phyloP scores from a whole-genome alignment of 1,140 invertebrate species.

The Drosophila arizonae region DNA sequence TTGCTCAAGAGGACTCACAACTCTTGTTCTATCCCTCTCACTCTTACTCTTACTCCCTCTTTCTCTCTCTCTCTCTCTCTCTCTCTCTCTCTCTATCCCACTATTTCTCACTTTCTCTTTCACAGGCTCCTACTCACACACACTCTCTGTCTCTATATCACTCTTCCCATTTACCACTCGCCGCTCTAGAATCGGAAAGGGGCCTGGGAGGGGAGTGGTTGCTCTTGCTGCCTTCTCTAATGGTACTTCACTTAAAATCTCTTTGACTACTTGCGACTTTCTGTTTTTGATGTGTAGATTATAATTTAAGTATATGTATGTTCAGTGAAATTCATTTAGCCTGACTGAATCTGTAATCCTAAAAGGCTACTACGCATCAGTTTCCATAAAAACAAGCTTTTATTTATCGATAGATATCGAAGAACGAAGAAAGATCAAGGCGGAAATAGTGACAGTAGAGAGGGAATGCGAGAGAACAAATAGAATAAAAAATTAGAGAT shows the following conservation, averaged over 20 bases:
- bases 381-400: neutral
- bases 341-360: neutral
- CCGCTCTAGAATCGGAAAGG: neutral
- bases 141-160: neutral
- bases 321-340: conserved; percentile 14
- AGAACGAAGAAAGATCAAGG: no score
- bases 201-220: neutral
- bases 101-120: neutral
- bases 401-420: no score
- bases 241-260: conserved; percentile 23
- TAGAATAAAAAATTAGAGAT: no score
- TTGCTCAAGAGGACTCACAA: neutral
- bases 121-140: neutral
- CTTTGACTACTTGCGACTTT: conserved; percentile 15
- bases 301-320: conserved; percentile 19
- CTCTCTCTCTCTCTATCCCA: neutral
- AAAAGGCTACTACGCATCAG: conserved; percentile 15
- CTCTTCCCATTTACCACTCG: neutral
- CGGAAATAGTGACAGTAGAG: no score
- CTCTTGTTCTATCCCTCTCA: neutral
- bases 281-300: conserved; percentile 14
- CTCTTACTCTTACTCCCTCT: neutral
- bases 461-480: neutral
- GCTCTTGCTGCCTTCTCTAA: conserved; percentile 13
- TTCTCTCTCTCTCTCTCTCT: neutral